Evolutionary conservation across 1,140 invertebrate species (phyloP).

Genomic region (Drosophila setifemur): DNA sequence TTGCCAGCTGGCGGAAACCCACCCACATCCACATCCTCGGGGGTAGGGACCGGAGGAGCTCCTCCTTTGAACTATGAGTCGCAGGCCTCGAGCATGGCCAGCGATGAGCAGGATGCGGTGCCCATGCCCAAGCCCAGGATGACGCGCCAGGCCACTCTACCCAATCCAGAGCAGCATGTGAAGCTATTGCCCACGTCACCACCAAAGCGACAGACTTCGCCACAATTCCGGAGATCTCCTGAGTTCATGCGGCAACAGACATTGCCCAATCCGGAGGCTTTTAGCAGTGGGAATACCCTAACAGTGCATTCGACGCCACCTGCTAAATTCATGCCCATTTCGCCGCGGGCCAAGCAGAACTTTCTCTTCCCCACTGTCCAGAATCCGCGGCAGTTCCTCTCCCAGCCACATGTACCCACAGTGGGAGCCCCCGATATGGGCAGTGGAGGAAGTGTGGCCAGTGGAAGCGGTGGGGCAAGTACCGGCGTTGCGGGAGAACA

Average conservation of each 20-base stretch:
- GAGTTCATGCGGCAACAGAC: constrained; percentile 82
- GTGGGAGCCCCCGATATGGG: constrained; percentile 59
- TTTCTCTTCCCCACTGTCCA: constrained; percentile 80
- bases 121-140: constrained; percentile 71
- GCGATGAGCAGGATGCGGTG: constrained; percentile 59
- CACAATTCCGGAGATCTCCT: constrained; percentile 78
- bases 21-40: constrained; percentile 10
- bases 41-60: not conserved
- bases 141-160: constrained; percentile 77
- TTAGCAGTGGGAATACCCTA: constrained; percentile 71
- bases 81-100: constrained; percentile 56
- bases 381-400: constrained; percentile 77
- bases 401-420: constrained; percentile 78
- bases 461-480: constrained; percentile 15
- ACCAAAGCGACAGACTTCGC: constrained; percentile 79
- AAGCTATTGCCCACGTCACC: constrained; percentile 81
- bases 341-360: constrained; percentile 79
- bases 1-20: constrained; percentile 49
- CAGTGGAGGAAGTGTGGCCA: constrained; percentile 56
- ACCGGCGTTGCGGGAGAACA: constrained; percentile 58
- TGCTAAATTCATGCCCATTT: constrained; percentile 79
- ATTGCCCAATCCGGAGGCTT: constrained; percentile 78
- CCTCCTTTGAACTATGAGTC: constrained; percentile 64
- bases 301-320: constrained; percentile 67
- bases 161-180: constrained; percentile 81